A percentile compares a stretch with the other conserved stretches of the same genome.
phyloP scores from a whole-genome alignment of 1,140 invertebrate genomes.

The Drosophila miranda region DNA sequence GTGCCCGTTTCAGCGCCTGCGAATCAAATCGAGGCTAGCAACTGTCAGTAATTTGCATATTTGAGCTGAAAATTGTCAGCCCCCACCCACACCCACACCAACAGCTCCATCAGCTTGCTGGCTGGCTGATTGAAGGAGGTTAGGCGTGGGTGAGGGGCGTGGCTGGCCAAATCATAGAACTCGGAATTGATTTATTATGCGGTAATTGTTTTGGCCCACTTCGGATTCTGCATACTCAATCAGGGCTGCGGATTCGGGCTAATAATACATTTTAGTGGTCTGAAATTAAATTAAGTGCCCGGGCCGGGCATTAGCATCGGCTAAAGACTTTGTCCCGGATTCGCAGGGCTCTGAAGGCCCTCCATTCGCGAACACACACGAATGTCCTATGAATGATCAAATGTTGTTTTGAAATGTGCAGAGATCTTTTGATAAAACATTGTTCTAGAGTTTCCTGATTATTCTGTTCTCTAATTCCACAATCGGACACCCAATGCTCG shows the following conservation, averaged over 20 bases:
- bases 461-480: no score
- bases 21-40: constrained; percentile 73
- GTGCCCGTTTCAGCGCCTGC: constrained; percentile 47
- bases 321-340: constrained; percentile 32
- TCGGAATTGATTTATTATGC: constrained; percentile 76
- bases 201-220: constrained; percentile 76
- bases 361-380: no score
- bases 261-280: constrained; percentile 58
- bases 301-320: constrained; percentile 13
- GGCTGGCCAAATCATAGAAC: constrained; percentile 53
- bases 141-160: constrained; percentile 1
- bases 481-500: no score
- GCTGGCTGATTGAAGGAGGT: constrained; percentile 46
- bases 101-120: constrained; percentile 38
- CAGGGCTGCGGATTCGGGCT: constrained; percentile 38
- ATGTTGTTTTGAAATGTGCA: not conserved
- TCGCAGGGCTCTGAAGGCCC: no score
- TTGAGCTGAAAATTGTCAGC: constrained; percentile 67
- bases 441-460: no score
- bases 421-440: no score
- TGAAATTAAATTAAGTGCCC: constrained; percentile 60
- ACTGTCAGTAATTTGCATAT: constrained; percentile 75
- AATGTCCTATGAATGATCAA: not conserved
- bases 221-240: constrained; percentile 64
- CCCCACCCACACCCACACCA: constrained; percentile 17